Evolutionary conservation across 2,888 invertebrate genomes (phyloP), one percentile per base, ranked within the genome.

Genomic region (Halocaridina rubra): DNA sequence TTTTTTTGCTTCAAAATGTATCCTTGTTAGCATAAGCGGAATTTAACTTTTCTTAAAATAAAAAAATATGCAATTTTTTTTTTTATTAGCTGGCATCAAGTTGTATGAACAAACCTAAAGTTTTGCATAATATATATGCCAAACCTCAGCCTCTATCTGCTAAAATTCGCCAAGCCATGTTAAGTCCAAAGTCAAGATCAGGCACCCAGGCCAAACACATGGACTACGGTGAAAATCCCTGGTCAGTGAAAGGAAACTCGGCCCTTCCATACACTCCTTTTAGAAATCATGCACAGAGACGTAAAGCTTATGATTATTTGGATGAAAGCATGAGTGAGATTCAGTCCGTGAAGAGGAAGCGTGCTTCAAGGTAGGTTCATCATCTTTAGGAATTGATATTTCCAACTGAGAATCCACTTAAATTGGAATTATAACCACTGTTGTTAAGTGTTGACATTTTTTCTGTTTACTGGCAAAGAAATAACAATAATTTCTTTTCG

Each of bases 81-180:
- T 22, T 33, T 22, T 33, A 39, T 3, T 46, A 84, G 82, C 19
- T 84, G 59, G 29, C 82, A 0, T 78, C 69, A 8, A 33, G 33
- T 61, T 24, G 7, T 5, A n/a, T 32, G 7, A 75, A 24, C 30
- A 78, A 78, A 16, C 16, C 13, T 10, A 59, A 39, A 22, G 72
- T 78, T 5, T 46, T 30, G 10, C 61, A 24, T 5, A 8, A 27
- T 22, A 64, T 79, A n/a, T 86, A 84, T 32, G 46, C 32, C 39
- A 86, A 86, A 39, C 86, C 81, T 1, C 80, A 84, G 64, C 88
- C 88, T 10, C 76, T 88, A 59, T 88, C 88, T 24, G 88, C 88
- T 2, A 80, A 77, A 4, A 82, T 88, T 29, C 80, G 84, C 19
- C 88, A 84, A 69, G 67, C 80, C 4, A 53, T 80, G 0, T 22